These are phyloP conservation scores for Seira ritae DNA, from an alignment of 2,888 invertebrate species.

Conservation along the genomic window DNA sequence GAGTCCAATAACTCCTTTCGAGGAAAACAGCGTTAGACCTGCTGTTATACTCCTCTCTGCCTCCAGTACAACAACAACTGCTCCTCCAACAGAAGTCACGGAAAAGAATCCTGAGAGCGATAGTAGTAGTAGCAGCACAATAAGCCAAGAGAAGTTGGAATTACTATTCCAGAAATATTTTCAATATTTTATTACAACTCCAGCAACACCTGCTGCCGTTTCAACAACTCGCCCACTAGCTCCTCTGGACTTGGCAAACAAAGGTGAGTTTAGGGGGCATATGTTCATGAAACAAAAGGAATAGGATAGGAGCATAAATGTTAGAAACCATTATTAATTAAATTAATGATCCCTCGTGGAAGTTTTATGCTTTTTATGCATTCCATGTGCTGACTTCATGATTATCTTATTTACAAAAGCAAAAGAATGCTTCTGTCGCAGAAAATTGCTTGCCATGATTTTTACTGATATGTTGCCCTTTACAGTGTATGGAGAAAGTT, in stretches of 20 bases:
- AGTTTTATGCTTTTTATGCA: too few species aligned
- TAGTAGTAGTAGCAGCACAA: slow-evolving; percentile 8
- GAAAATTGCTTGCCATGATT: too few species aligned
- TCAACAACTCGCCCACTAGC: slow-evolving; percentile 13
- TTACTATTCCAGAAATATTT: slow-evolving; percentile 55
- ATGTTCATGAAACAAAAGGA: too few species aligned
- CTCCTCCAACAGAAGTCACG: too few species aligned
- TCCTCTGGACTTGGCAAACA: slow-evolving; percentile 7
- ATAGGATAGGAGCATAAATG: too few species aligned
- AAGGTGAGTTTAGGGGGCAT: too few species aligned
- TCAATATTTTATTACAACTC: slow-evolving; percentile 47
- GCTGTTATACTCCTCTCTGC: background rate
- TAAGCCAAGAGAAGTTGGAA: slow-evolving; percentile 40
- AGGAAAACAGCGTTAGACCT: background rate
- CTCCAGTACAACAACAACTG: too few species aligned
- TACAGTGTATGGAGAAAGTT: background rate
- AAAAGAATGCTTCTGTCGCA: too few species aligned
- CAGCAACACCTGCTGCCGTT: slow-evolving; percentile 22
- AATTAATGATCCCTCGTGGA: too few species aligned
- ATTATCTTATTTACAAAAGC: too few species aligned
- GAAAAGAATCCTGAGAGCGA: slow-evolving; percentile 27
- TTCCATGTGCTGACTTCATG: too few species aligned
- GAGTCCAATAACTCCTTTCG: slow-evolving; percentile 41
- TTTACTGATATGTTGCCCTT: background rate
- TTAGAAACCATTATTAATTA: too few species aligned